Evolutionary conservation across 2,113 vertebrate genomes (phyloP).

Genomic region (Calidris pugnax): DNA sequence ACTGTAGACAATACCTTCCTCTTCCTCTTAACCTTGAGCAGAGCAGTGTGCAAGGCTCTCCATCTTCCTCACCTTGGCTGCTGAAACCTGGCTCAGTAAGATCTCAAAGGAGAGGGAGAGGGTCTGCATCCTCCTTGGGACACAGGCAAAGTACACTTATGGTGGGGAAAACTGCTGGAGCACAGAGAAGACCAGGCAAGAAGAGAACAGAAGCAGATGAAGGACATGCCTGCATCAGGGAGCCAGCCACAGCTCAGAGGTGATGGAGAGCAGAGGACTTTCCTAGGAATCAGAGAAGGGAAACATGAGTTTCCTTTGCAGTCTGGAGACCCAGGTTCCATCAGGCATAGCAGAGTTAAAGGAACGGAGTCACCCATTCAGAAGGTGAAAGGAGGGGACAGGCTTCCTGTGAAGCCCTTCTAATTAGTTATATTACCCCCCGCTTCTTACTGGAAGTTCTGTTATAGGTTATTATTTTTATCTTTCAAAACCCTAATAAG

Average conservation of each 20-base stretch:
- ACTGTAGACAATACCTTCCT: background rate
- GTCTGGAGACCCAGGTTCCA: background rate
- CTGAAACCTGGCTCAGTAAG: background rate
- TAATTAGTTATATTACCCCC: background rate
- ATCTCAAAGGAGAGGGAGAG: background rate
- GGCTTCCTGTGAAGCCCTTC: background rate
- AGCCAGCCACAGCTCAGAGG: background rate
- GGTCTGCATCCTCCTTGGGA: background rate
- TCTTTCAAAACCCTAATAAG: background rate
- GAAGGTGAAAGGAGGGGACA: background rate
- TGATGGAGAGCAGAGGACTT: background rate
- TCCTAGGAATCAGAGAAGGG: background rate
- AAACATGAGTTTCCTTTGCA: background rate
- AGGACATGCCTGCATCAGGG: background rate
- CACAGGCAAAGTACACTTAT: background rate
- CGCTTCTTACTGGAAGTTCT: background rate
- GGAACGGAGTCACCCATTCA: background rate
- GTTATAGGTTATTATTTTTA: background rate
- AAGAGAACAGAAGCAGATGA: background rate
- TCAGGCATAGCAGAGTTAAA: background rate
- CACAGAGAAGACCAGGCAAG: background rate
- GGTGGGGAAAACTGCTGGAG: background rate
- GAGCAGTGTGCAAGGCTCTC: background rate
- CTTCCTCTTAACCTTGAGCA: background rate
- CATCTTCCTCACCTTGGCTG: background rate